A percentile compares a stretch with the other conserved stretches of the same genome.
Evolutionary conservation across 2,888 invertebrate genomes (phyloP).

Genomic region (Athrips mouffetella): DNA sequence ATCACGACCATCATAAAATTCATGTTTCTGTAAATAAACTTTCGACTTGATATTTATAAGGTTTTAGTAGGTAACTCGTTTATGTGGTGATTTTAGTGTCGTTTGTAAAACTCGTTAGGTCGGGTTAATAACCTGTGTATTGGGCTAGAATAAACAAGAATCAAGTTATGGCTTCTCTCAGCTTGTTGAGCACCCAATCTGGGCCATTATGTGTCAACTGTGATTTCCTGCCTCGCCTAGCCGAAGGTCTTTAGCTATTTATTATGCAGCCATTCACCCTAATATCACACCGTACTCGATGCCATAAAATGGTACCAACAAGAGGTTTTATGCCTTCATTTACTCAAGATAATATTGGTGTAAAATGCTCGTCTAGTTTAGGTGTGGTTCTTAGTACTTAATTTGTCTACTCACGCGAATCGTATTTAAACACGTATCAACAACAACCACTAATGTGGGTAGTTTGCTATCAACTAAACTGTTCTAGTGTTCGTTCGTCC

Average conservation of each 20-base stretch:
- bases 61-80: background rate
- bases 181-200: constrained; percentile 32
- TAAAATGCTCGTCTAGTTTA: too few species aligned
- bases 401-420: too few species aligned
- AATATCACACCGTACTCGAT: constrained; percentile 26
- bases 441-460: too few species aligned
- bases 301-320: constrained; percentile 17
- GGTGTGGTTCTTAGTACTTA: too few species aligned
- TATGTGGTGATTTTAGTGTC: background rate
- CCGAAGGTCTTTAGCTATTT: constrained; percentile 22
- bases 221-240: constrained; percentile 36
- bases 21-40: background rate
- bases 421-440: too few species aligned
- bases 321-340: constrained; percentile 19
- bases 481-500: too few species aligned
- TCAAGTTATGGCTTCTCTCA: constrained; percentile 15
- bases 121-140: constrained; percentile 10
- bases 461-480: too few species aligned
- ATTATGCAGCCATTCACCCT: constrained; percentile 32
- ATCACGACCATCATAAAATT: background rate
- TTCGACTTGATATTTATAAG: background rate
- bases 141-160: constrained; percentile 7
- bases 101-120: constrained; percentile 6
- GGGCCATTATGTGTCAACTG: constrained; percentile 41
- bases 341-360: too few species aligned